Percentiles rank a stretch among this genome's conserved stretches.
These are phyloP conservation scores for Antitype chi DNA, from an alignment of 2,888 invertebrate species.

Conservation along the genomic window DNA sequence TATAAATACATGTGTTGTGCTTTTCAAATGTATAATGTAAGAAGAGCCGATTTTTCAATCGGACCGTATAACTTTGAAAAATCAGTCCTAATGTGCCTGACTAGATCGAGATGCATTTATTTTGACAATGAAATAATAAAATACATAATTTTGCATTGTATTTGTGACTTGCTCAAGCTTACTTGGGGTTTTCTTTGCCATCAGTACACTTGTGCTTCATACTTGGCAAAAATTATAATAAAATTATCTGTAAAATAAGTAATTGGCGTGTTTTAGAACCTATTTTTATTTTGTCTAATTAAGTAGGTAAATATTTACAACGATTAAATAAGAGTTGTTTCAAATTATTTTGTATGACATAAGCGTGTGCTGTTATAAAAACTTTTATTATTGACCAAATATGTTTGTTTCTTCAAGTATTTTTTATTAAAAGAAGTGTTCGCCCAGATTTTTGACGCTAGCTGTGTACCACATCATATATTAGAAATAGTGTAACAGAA, in stretches of 20 bases:
- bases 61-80: not conserved
- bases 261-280: not conserved
- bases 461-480: not conserved
- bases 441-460: not conserved
- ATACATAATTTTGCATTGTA: not conserved
- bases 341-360: slow-evolving; percentile 24
- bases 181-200: not conserved
- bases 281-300: not conserved
- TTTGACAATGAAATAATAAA: not conserved
- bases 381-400: not conserved
- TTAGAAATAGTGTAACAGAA: too few relatives aligned
- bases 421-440: not conserved
- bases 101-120: not conserved
- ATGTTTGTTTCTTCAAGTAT: not conserved
- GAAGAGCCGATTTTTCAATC: not conserved
- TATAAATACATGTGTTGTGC: not conserved
- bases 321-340: slow-evolving; percentile 5
- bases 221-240: slow-evolving; percentile 3
- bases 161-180: not conserved
- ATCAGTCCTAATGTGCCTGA: not conserved
- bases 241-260: slow-evolving; percentile 8
- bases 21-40: not conserved
- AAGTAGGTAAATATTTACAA: slow-evolving; percentile 8
- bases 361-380: slow-evolving; percentile 28
- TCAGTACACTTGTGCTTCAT: not conserved